Evolutionary conservation across 1,140 invertebrate genomes (phyloP).

Genomic region (Papilio glaucus): DNA sequence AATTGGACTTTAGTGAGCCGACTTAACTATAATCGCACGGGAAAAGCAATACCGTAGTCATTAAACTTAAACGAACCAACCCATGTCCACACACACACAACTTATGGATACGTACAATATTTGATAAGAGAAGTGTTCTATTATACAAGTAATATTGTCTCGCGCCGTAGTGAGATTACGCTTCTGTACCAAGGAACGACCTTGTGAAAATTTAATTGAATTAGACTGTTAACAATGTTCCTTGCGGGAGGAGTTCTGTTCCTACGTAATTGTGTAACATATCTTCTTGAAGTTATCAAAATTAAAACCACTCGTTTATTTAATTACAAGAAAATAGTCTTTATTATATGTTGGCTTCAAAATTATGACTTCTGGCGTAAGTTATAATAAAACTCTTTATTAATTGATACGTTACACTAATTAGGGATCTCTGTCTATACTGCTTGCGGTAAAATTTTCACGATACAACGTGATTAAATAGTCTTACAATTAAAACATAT

Average conservation of each 20-base stretch:
- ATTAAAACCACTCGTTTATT: constrained; percentile 10
- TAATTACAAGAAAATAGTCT: neutral
- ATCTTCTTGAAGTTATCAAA: constrained; percentile 9
- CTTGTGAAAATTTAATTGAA: constrained; percentile 35
- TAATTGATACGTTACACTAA: too few relatives aligned
- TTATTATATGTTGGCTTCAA: neutral
- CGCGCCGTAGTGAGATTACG: constrained; percentile 6
- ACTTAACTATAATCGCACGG: neutral
- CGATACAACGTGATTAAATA: too few relatives aligned
- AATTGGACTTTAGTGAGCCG: too few relatives aligned
- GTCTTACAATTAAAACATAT: too few relatives aligned
- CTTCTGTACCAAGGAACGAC: constrained; percentile 21
- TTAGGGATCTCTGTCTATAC: too few relatives aligned
- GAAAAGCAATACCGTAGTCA: neutral
- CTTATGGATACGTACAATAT: constrained; percentile 26
- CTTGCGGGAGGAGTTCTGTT: constrained; percentile 23
- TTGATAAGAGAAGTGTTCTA: neutral
- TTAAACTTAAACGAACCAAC: neutral
- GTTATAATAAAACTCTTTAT: too few relatives aligned
- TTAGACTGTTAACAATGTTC: constrained; percentile 29
- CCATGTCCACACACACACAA: neutral
- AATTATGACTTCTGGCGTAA: too few relatives aligned
- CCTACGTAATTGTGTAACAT: constrained; percentile 28
- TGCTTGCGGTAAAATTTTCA: too few relatives aligned
- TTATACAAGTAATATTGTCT: constrained; percentile 26